Base-by-base conservation (phyloP, 1,140 invertebrate genomes). In the Episyrphus balteatus region DNA sequence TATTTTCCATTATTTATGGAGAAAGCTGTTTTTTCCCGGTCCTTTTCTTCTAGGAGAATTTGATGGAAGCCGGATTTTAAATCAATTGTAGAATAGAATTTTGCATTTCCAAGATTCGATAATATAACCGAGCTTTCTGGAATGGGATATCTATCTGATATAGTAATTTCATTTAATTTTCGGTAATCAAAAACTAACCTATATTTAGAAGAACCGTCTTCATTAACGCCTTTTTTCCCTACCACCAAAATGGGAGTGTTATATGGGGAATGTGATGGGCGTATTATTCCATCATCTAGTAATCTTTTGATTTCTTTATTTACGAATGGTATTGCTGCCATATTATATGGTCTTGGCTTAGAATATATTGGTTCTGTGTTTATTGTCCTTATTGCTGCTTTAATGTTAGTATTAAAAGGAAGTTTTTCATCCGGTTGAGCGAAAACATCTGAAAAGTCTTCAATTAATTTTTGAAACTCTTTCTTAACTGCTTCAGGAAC, bases 21-120 rank as follows among this genome's bases (percentile, higher is more conserved):
- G 50, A 74, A 73, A 2, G 66, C 70, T 0, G 71, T 73, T 55
- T 75, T 75, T 7, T 53, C 42, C 13, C 36, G 51, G 47, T 66
- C 59, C 5, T 59, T 47, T 42, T 52, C 42, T 19, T 58, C 51
- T 3, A 76, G 45, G 3, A 46, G 38, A 21, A 77, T 59, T 54
- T 77, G 74, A 55, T 66, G 70, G 55, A 71, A 78, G 3, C 73
- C 75, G 32, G 54, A 59, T 0, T 49, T 50, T 5, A 73, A 33
- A 55, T 76, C 72, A 1, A 76, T 46, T 0, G 58, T 58, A 7
- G 56, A 55, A 49, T 75, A 74, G 48, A 59, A 70, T 42, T 56
- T 55, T 8, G 58, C 48, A 11, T 59, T 58, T 1, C 55, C 59
- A 36, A 78, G 44, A 13, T 54, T 46, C 43, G 69, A 56, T 9